Conservation (phyloP, 2,888 invertebrate species). For the Alloscopus bannaensis region DNA sequence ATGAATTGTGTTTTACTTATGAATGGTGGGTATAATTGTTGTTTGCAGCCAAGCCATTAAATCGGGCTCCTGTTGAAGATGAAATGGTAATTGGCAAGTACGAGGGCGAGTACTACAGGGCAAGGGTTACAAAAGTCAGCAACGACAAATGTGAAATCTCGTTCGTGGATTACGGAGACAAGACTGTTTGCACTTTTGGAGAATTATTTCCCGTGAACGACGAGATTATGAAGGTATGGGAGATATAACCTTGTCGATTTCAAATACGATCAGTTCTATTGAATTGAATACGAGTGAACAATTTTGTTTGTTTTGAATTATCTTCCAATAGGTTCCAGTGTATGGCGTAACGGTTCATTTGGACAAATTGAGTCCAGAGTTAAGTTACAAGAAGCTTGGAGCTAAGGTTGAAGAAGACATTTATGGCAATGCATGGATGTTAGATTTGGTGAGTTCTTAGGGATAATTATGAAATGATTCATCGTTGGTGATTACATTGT, state of each 20-base stretch:
- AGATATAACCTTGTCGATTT: neutral
- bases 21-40: too few relatives aligned
- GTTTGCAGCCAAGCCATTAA: conserved; percentile 23
- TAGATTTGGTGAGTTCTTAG: conserved; percentile 25
- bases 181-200: neutral
- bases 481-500: too few relatives aligned
- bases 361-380: neutral
- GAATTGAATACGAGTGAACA: neutral
- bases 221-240: conserved; percentile 58
- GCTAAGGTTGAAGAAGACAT: neutral
- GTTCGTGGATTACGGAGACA: conserved; percentile 69
- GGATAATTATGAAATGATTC: too few relatives aligned
- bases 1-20: neutral
- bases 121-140: conserved; percentile 29
- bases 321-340: conserved; percentile 24
- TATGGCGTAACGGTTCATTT: conserved; percentile 19
- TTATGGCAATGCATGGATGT: neutral
- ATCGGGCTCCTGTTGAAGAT: conserved; percentile 36
- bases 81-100: conserved; percentile 66
- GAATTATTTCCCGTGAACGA: conserved; percentile 39
- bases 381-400: too few relatives aligned
- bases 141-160: conserved; percentile 13
- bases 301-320: conserved; percentile 6
- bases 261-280: neutral
- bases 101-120: conserved; percentile 55